Base-by-base conservation (phyloP, 2,113 vertebrate genomes). In the Cynoglossus semilaevis region DNA sequence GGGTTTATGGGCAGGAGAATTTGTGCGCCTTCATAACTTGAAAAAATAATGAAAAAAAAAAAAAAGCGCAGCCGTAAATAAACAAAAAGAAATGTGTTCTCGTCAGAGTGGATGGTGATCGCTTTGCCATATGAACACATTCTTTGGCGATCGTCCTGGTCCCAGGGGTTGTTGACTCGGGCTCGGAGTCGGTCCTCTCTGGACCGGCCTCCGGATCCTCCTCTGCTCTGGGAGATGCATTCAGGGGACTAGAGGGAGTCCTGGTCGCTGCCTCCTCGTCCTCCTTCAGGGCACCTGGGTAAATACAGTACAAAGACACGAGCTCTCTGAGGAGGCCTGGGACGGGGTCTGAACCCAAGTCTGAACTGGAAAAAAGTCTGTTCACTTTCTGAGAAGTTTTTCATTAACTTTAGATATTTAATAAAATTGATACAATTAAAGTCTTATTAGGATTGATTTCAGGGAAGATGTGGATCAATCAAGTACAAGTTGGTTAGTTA, bases 281-380 rank as follows among this genome's bases (percentile, higher is more conserved):
- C 70, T 84, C 79, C 83, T 75, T 87, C 79, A 85, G 51, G 76
- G 77, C 74, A 76, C 75, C 77, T 79, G 84, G 85, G 78, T 54
- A 47, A 42, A 50, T 72, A 73, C 78, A 66, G 67, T 66, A 46
- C 22, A 2, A 29, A 2, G 6, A 29, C 22, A n/a, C n/a, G n/a
- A 77, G 35, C 18, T 48, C 41, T 18, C 61, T 53, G 67, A n/a
- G 2, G 43, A 58, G 81, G 46, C 67, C 19, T 0, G 15, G 36
- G 53, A 41, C 1, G 41, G 65, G n/a, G n/a, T n/a, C n/a, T n/a
- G n/a, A n/a, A n/a, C n/a, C n/a, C n/a, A n/a, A n/a, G n/a, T n/a
- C n/a, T n/a, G n/a, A n/a, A n/a, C n/a, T n/a, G n/a, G n/a, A n/a
- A n/a, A n/a, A n/a, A n/a, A n/a, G n/a, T n/a, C n/a, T n/a, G n/a